Conservation (phyloP, 2,113 vertebrate genomes). For the Mungos mungo region DNA sequence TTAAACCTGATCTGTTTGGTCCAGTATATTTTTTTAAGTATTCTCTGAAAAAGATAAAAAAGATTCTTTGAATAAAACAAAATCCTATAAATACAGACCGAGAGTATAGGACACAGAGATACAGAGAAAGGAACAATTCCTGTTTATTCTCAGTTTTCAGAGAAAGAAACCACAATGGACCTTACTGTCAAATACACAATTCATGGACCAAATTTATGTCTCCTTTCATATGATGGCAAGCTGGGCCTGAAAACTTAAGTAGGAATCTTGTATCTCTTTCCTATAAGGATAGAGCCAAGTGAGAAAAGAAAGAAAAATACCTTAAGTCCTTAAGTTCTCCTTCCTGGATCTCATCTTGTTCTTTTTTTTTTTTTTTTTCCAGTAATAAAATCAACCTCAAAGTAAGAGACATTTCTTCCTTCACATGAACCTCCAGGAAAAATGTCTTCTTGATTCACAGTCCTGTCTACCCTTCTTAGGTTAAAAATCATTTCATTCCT, state of each 20-base stretch:
- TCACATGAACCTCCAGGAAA: background rate
- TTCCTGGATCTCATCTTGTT: background rate
- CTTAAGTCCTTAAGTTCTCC: too few relatives aligned
- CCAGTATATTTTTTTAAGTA: background rate
- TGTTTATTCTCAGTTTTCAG: background rate
- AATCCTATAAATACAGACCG: background rate
- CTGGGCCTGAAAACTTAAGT: background rate
- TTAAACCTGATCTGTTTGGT: background rate
- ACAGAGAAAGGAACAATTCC: background rate
- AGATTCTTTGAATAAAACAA: background rate
- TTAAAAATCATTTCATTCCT: background rate
- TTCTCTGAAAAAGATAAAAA: background rate
- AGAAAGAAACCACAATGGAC: background rate
- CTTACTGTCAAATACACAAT: background rate
- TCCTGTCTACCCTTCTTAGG: background rate
- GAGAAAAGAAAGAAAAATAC: background rate
- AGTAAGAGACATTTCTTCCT: background rate
- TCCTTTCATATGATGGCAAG: background rate
- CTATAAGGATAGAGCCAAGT: background rate
- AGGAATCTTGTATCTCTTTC: background rate
- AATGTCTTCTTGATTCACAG: background rate
- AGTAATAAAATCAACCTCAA: background rate
- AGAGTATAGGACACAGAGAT: background rate
- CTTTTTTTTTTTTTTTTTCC: background rate
- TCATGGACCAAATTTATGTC: background rate